These are phyloP conservation scores for Otocyon megalotis DNA, from an alignment of 2,113 vertebrate species.

Conservation along the genomic window DNA sequence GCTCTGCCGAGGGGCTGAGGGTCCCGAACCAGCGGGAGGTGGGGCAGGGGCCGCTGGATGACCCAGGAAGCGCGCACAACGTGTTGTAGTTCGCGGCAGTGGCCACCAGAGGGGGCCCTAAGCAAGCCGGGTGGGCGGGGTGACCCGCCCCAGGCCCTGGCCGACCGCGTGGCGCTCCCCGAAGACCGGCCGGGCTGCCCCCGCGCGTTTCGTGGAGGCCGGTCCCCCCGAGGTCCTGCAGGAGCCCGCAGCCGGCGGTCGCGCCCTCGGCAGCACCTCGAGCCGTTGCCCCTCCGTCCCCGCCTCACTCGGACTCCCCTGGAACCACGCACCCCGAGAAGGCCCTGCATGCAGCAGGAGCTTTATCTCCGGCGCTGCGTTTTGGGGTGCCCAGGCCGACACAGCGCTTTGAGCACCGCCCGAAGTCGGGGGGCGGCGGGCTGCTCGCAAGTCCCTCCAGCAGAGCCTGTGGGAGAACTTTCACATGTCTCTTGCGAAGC, in stretches of 20 bases:
- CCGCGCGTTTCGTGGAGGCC: background rate
- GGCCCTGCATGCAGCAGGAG: background rate
- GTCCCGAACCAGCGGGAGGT: background rate
- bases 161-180: background rate
- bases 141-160: background rate
- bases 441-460: background rate
- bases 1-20: background rate
- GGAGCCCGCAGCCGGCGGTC: background rate
- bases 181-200: background rate
- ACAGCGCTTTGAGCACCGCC: background rate
- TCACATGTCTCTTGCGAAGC: background rate
- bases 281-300: background rate
- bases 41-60: background rate
- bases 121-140: background rate
- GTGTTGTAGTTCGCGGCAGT: background rate
- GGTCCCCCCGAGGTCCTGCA: background rate
- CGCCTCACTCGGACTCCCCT: background rate
- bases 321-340: fast-evolving
- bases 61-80: background rate
- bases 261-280: background rate
- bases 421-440: too few species aligned
- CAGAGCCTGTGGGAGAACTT: background rate
- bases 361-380: background rate
- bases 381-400: too few species aligned
- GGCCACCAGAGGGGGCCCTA: background rate